Base-by-base conservation (phyloP, 2,797 vertebrate genomes). In the Orestias chungarensis region DNA sequence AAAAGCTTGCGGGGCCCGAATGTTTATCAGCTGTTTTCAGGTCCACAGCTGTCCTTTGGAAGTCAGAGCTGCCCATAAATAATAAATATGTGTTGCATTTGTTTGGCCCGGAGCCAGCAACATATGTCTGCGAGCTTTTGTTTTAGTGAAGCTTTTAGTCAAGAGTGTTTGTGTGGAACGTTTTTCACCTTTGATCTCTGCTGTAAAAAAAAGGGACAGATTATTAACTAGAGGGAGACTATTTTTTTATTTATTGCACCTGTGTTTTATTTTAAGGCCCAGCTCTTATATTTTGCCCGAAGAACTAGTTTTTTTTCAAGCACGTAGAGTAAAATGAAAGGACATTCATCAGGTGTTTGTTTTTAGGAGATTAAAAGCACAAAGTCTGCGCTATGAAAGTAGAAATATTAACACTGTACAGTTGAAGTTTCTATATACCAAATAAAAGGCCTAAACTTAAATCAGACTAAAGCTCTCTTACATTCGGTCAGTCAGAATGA, bases 11-110 rank as follows among this genome's bases (percentile, higher is more conserved):
- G 87, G 62, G 78, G 82, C 70, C 85, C 91, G 87, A 90, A 89
- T 94, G 93, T 93, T 93, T 94, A 92, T 95, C 94, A 94, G 94
- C 93, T 94, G 93, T 93, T 93, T n/a, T 93, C 83, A 88, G 87
- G 87, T 91, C 88, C 91, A 91, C 94, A 94, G 94, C 93, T 95
- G 94, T 93, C 93, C 92, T 90, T 92, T 91, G 87, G 88, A 91
- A 86, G 87, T 83, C 80, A 90, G 89, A 81, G 85, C 88, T 87
- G 86, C 90, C 88, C 89, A 86, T 92, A 90, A 91, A 92, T 93
- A 93, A 94, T 91, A 92, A 93, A 93, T 86, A 88, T 84, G 85
- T 86, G 86, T 91, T 84, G 86, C 87, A 87, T 89, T 90, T 81
- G 80, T 83, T 74, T 94, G 94, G 94, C 92, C 35, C 2, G 46